Percentiles rank a stretch among this genome's conserved stretches.
phyloP scores from a whole-genome alignment of 2,113 vertebrate species.

The Lophius piscatorius region DNA sequence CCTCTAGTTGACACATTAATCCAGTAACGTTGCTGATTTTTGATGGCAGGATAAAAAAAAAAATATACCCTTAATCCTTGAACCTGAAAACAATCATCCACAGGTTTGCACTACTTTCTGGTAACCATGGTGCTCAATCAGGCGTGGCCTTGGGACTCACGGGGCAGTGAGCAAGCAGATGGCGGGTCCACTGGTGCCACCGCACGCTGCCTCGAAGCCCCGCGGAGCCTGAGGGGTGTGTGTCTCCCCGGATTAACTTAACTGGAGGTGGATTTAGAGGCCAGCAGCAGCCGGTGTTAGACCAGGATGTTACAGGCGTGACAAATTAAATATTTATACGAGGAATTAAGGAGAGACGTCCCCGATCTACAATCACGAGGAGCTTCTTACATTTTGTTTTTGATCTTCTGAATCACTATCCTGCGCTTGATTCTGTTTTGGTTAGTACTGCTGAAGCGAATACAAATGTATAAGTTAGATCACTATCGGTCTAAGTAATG shows the following conservation, averaged over 20 bases:
- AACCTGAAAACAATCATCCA: slow-evolving; percentile 34
- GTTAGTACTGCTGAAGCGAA: too few relatives aligned
- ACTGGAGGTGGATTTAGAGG: slow-evolving; percentile 59
- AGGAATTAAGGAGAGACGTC: background rate
- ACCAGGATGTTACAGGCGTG: background rate
- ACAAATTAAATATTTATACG: background rate
- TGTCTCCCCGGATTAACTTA: slow-evolving; percentile 64
- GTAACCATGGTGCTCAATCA: slow-evolving; percentile 51
- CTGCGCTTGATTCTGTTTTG: too few relatives aligned
- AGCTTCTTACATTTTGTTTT: too few relatives aligned
- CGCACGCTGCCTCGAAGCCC: slow-evolving; percentile 49
- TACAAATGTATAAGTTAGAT: too few relatives aligned
- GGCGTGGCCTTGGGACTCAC: slow-evolving; percentile 31
- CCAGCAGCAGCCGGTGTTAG: slow-evolving; percentile 27
- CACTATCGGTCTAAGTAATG: too few relatives aligned
- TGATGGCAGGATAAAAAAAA: background rate
- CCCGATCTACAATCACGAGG: too few relatives aligned
- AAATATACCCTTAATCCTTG: slow-evolving; percentile 11
- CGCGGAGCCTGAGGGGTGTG: slow-evolving; percentile 27
- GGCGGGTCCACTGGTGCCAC: slow-evolving; percentile 62
- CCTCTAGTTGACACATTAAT: slow-evolving; percentile 25
- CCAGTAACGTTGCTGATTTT: slow-evolving; percentile 7
- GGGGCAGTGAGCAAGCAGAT: slow-evolving; percentile 67
- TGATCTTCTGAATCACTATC: too few relatives aligned
- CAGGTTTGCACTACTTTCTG: slow-evolving; percentile 33